Conservation (phyloP, 1,140 invertebrate genomes). For the Halesus radiatus region DNA sequence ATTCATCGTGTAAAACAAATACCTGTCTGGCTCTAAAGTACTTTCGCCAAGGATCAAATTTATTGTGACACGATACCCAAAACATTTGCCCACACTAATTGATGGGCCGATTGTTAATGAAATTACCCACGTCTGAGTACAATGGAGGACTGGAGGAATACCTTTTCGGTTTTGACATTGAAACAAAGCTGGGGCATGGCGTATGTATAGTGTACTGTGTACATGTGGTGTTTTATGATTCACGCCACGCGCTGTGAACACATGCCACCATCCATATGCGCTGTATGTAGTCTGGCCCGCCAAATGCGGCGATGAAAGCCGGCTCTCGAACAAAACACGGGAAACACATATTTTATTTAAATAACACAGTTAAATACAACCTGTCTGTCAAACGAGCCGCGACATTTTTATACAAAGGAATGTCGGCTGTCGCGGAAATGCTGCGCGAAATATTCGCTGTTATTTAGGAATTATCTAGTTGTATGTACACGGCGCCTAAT, state of each 20-base stretch:
- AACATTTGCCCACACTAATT: conserved; percentile 9
- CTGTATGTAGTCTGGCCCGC: background rate
- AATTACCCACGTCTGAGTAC: conserved; percentile 7
- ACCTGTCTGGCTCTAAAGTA: background rate
- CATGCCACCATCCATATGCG: background rate
- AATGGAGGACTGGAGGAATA: conserved; percentile 1
- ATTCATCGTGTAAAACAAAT: background rate
- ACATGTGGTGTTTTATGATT: background rate
- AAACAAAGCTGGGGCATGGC: conserved; percentile 5
- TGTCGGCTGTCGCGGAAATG: conserved; percentile 8
- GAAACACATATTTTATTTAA: conserved; percentile 19
- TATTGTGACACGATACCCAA: background rate
- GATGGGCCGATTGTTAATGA: conserved; percentile 28
- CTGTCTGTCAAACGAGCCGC: conserved; percentile 10
- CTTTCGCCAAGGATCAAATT: background rate
- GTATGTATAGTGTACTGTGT: no score
- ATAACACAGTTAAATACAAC: conserved; percentile 11
- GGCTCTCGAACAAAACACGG: conserved; percentile 12
- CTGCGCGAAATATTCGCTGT: conserved; percentile 5
- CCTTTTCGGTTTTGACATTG: conserved; percentile 26
- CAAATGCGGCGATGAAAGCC: background rate
- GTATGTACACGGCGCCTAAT: no score
- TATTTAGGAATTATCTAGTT: background rate
- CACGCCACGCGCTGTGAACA: conserved; percentile 25
- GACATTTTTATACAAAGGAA: background rate